Percentiles rank a stretch among this genome's conserved stretches.
phyloP scores from a whole-genome alignment of 1,140 invertebrate species.

The Tenebrio molitor region DNA sequence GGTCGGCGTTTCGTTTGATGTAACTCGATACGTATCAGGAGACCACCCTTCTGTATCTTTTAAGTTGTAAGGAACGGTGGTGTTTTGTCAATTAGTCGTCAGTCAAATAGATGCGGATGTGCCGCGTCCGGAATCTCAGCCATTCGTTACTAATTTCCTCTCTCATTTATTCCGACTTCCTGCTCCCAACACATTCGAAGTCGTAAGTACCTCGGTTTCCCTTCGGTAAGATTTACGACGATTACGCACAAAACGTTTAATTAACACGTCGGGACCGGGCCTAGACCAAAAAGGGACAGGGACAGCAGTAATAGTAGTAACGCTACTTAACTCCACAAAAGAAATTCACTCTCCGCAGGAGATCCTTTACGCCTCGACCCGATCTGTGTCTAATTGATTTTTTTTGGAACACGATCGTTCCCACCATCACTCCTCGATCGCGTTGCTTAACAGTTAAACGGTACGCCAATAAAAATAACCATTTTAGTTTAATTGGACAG shows the following conservation, averaged over 20 bases:
- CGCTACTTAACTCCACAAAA: no score
- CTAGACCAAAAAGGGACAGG: no score
- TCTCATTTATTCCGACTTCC: conserved; percentile 38
- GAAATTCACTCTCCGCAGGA: no score
- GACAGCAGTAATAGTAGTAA: no score
- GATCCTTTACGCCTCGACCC: no score
- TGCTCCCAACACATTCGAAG: conserved; percentile 11
- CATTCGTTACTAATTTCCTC: conserved; percentile 46
- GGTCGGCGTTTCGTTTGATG: neutral
- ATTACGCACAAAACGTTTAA: conserved; percentile 4
- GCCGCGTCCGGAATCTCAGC: conserved; percentile 36
- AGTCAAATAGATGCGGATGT: conserved; percentile 35
- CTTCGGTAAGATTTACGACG: conserved; percentile 6
- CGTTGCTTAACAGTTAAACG: neutral
- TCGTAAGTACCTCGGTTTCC: conserved; percentile 7
- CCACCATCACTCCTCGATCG: neutral
- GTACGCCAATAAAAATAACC: neutral
- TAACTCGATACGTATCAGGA: neutral
- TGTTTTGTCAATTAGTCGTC: conserved; percentile 36
- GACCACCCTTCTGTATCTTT: neutral
- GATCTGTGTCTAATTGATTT: no score
- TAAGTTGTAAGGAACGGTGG: neutral
- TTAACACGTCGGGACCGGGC: neutral
- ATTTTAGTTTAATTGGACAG: neutral
- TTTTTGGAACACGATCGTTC: no score